Conservation (phyloP, 2,797 vertebrate genomes). For the Meda fulgida region DNA sequence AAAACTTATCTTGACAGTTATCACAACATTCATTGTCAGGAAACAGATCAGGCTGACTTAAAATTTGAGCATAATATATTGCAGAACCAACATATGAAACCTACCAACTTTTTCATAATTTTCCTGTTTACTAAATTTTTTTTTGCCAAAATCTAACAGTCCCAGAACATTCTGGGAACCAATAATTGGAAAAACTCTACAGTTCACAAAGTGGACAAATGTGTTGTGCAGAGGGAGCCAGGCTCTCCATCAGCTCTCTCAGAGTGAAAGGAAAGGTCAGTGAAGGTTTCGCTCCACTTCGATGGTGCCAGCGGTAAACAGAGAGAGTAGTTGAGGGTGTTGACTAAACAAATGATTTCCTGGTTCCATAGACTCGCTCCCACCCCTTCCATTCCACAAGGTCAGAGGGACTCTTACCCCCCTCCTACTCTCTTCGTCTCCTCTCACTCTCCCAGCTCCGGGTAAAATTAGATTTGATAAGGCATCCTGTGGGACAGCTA, state of each 20-base stretch:
- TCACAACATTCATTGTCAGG: neutral
- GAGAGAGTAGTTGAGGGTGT: conserved; percentile 55
- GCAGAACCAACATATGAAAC: neutral
- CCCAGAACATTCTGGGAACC: neutral
- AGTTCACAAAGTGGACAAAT: conserved; percentile 1
- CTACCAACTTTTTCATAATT: neutral
- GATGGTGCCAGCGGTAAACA: conserved; percentile 66
- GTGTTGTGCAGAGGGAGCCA: conserved; percentile 47
- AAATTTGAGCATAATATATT: neutral
- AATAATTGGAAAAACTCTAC: conserved; percentile 2
- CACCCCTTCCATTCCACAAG: conserved; percentile 71
- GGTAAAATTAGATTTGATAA: conserved; percentile 60
- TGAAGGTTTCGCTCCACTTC: conserved; percentile 46
- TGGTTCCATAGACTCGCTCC: conserved; percentile 56
- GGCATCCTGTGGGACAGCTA: conserved; percentile 62
- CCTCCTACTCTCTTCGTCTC: conserved; percentile 40
- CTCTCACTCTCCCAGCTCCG: conserved; percentile 1
- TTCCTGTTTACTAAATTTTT: conserved; percentile 6
- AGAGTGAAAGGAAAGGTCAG: conserved; percentile 46
- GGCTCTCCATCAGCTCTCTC: conserved; percentile 65
- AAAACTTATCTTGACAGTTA: neutral
- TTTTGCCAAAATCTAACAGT: no score
- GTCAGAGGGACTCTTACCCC: conserved; percentile 73
- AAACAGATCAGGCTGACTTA: neutral
- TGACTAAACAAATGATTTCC: conserved; percentile 75